Evolutionary conservation across 2,797 vertebrate genomes (phyloP), one percentile per base, ranked within the genome.

Genomic region (Sternotherus odoratus): DNA sequence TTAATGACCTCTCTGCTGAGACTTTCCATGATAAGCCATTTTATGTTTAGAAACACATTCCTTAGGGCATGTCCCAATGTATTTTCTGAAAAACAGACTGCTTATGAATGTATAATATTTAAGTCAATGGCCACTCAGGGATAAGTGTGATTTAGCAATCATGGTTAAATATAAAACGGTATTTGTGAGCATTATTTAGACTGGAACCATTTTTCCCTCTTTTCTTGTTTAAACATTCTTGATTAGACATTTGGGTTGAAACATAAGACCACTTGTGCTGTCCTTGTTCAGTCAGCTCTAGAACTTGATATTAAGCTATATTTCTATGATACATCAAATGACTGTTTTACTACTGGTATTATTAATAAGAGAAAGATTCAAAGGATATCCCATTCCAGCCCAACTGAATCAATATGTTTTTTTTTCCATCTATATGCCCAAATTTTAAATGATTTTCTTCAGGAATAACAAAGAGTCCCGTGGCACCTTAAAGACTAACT

Each of bases 51-150:
- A 23, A 79, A 89, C 23, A 89, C 7, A 39, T 85, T 91, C 80
- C 78, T 93, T 83, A 89, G 54, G 23, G 23, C 77, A 94, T 46
- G 23, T 90, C 36, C 33, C 23, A 26, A 28, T 80, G 69, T 8
- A 36, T 94, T 95, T 95, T 86, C 57, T 91, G 86, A 89, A 81
- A 19, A 89, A 94, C 89, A 13, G 13, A 74, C 33, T 79, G 82
- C 84, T 95, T 95, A 83, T 1, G 5, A 87, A 36, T 90, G 92
- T 82, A 92, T 88, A 89, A 94, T 91, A 92, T 53, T 84, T 88
- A 94, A 92, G 79, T 94, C 91, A 94, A 93, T 91, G 63, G 33
- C 56, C 43, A 94, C 56, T 94, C 78, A 81, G 23, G 78, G 39
- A 66, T 85, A 92, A 91, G 83, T 28, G 10, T 92, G 87, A 83